These are phyloP conservation scores for Mactra quadrangularis DNA, from an alignment of 1,140 invertebrate genomes.

Conservation along the genomic window DNA sequence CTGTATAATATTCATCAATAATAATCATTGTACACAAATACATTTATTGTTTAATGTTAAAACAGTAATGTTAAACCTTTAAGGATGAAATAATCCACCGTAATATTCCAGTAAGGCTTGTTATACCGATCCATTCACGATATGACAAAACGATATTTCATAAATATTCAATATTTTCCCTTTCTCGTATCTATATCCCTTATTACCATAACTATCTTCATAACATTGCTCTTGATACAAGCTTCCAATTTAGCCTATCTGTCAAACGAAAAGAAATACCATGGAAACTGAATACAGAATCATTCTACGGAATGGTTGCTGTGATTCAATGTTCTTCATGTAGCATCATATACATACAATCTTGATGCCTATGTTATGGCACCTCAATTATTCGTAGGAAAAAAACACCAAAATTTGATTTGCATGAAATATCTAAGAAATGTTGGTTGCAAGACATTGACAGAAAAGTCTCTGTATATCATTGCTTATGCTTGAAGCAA, in stretches of 20 bases:
- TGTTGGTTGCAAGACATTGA: conserved; percentile 14
- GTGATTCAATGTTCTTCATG: background rate
- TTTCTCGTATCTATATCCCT: conserved; percentile 33
- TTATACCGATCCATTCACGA: background rate
- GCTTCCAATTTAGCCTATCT: conserved; percentile 17
- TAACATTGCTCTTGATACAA: background rate
- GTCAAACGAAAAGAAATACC: background rate
- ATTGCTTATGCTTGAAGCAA: background rate
- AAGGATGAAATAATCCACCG: background rate
- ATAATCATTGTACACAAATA: too few relatives aligned
- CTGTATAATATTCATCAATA: too few relatives aligned
- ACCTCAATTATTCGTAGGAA: conserved; percentile 33
- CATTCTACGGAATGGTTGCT: background rate
- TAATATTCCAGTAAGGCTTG: background rate
- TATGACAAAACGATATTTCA: conserved; percentile 34
- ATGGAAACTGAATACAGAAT: background rate
- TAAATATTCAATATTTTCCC: conserved; percentile 38
- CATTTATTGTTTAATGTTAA: too few relatives aligned
- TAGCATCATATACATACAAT: conserved; percentile 9
- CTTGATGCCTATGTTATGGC: conserved; percentile 31
- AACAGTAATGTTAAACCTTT: conserved; percentile 7
- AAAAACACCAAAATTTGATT: conserved; percentile 26
- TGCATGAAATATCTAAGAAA: conserved; percentile 13
- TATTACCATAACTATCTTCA: conserved; percentile 26
- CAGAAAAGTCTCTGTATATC: background rate